Evolutionary conservation across 2,113 vertebrate species (phyloP).

Genomic region (Mastomys coucha): DNA sequence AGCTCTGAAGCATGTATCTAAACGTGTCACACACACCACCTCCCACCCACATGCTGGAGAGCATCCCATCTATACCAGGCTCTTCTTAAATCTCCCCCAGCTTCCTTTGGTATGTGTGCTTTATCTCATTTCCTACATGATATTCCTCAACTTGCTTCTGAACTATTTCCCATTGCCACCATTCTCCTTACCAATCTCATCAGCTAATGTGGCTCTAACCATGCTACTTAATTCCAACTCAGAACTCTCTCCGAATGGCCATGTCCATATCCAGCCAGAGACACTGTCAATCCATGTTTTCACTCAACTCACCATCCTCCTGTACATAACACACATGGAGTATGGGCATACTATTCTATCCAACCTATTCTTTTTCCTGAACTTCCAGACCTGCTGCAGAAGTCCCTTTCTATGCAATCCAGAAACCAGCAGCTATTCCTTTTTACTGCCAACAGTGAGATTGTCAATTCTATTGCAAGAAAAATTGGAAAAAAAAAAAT

Average conservation of each 20-base stretch:
- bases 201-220: not conserved
- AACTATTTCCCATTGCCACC: not conserved
- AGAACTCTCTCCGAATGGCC: not conserved
- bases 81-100: not conserved
- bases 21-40: not conserved
- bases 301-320: not conserved
- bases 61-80: not conserved
- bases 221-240: not conserved
- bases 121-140: not conserved
- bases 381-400: not conserved
- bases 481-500: not conserved
- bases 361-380: not conserved
- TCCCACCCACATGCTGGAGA: not conserved
- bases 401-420: not conserved
- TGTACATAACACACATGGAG: fast-evolving
- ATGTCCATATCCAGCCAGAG: not conserved
- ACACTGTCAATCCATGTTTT: not conserved
- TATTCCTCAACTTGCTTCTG: not conserved
- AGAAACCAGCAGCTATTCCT: not conserved
- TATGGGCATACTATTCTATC: not conserved
- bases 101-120: not conserved
- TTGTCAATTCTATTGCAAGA: not conserved
- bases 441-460: not conserved
- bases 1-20: not conserved
- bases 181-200: not conserved